Conservation (phyloP, 2,888 invertebrate genomes). For the Parnassius smintheus region DNA sequence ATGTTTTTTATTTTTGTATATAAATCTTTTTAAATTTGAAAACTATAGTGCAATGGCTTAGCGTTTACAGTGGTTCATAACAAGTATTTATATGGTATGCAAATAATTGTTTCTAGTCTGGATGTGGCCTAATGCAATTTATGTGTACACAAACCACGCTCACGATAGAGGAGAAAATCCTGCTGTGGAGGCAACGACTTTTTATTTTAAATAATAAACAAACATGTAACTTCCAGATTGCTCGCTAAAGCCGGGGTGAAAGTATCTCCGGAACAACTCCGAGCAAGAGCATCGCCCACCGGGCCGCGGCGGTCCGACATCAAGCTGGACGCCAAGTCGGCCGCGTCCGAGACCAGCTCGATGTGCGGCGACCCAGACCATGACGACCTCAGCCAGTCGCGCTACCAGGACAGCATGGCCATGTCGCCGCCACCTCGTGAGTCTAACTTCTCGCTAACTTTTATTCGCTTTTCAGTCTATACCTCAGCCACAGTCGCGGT, state of each 20-base stretch:
- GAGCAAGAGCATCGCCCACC: conserved; percentile 92
- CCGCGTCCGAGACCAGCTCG: conserved; percentile 87
- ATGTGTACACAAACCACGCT: too few species aligned
- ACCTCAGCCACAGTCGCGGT: conserved; percentile 85
- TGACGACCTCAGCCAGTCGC: conserved; percentile 89
- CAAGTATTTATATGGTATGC: too few species aligned
- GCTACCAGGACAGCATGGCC: conserved; percentile 76
- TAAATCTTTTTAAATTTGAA: too few species aligned
- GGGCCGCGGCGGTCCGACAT: conserved; percentile 89
- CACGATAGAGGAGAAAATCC: too few species aligned
- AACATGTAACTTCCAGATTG: conserved; percentile 68
- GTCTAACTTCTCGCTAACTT: conserved; percentile 35
- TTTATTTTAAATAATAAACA: too few species aligned
- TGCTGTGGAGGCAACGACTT: too few species aligned
- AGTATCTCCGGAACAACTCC: conserved; percentile 90
- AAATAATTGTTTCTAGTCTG: too few species aligned
- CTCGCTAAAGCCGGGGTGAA: conserved; percentile 94
- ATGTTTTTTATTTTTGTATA: too few species aligned
- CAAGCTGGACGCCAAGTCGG: conserved; percentile 88
- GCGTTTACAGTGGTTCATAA: too few species aligned
- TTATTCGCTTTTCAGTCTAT: too few species aligned
- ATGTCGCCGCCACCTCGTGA: conserved; percentile 84
- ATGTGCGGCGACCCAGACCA: conserved; percentile 90
- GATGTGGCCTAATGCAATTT: too few species aligned
- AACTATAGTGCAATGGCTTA: too few species aligned